Base-by-base conservation (phyloP, 2,888 invertebrate genomes). In the Phengaris arion region DNA sequence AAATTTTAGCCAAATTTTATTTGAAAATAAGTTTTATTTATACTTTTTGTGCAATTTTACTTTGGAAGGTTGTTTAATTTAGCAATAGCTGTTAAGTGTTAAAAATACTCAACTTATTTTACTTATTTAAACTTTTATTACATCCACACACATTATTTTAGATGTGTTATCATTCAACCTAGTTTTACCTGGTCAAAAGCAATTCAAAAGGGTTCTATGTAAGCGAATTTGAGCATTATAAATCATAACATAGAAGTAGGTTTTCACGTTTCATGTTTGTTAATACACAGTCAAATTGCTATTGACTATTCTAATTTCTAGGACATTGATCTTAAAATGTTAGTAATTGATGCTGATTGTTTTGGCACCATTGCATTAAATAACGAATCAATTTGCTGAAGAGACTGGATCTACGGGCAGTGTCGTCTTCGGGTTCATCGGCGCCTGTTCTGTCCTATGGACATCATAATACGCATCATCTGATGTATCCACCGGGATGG, bases 281-380 rank as follows among this genome's bases (percentile, higher is more conserved):
- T 64, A 10, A 45, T 64, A 35, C 2, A 64, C 64, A 45, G 35
- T 64, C 6, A 6, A 0, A 15, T 55, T 12, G 35, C 64, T 35
- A 64, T 64, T 35, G 52, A 12, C 0, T 52, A 52, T 52, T 52
- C 52, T 52, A 52, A 45, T 64, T 72, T 59, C 74, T 74, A 74
- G 76, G 74, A 72, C 79, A 77, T 78, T 80, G 79, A 78, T 80
- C 87, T 85, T 85, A 76, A 77, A 79, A 64, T 35, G 64, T 64
- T 35, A 77, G 83, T 87, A 84, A 89, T 88, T 88, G 85, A 84
- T 84, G 85, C 88, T 89, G 84, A 92, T 93, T 90, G 85, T 83
- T 86, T 84, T 89, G 91, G 91, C 91, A 92, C 88, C 88, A 87
- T 88, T 90, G 84, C 85, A 85, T 72, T 54, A 52, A 85, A 81